phyloP scores from a whole-genome alignment of 2,113 vertebrate genomes.

The Lampris incognitus region DNA sequence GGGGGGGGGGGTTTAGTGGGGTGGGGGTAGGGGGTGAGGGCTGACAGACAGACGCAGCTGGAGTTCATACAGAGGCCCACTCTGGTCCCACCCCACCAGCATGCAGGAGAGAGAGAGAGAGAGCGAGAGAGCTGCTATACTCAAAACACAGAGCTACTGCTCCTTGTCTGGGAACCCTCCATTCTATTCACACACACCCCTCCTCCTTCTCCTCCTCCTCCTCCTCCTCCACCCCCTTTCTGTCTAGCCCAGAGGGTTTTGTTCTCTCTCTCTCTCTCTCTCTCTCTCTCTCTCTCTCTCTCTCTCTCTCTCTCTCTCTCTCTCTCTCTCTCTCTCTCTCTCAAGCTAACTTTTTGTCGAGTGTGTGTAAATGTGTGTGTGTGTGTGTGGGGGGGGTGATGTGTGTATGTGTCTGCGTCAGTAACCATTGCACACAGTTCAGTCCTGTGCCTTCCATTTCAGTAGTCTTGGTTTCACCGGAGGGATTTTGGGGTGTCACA shows the following conservation, averaged over 20 bases:
- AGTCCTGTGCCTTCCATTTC: slow-evolving; percentile 8
- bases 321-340: slow-evolving; percentile 17
- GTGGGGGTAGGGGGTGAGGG: slow-evolving; percentile 56
- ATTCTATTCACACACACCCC: slow-evolving; percentile 48
- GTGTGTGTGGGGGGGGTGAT: slow-evolving; percentile 3
- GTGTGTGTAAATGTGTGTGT: slow-evolving; percentile 14
- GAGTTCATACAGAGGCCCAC: slow-evolving; percentile 50
- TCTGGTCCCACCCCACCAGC: slow-evolving; percentile 61
- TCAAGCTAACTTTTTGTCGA: slow-evolving; percentile 65
- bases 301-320: background rate
- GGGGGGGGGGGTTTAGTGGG: slow-evolving; percentile 54
- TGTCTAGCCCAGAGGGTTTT: slow-evolving; percentile 66
- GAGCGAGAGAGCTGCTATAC: slow-evolving; percentile 25
- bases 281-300: slow-evolving; percentile 15
- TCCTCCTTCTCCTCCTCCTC: slow-evolving; percentile 2
- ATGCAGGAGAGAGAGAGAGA: slow-evolving; percentile 49
- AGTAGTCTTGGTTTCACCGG: slow-evolving; percentile 22
- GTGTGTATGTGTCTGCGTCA: slow-evolving; percentile 5
- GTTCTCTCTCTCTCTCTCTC: slow-evolving; percentile 42
- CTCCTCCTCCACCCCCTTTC: slow-evolving; percentile 28
- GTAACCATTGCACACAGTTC: slow-evolving; percentile 15
- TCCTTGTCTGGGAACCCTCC: slow-evolving; percentile 61
- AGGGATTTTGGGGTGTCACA: background rate
- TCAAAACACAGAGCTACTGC: slow-evolving; percentile 57
- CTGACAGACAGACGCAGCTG: slow-evolving; percentile 77